phyloP scores from a whole-genome alignment of 2,797 vertebrate genomes.

The Galaxias olidus region DNA sequence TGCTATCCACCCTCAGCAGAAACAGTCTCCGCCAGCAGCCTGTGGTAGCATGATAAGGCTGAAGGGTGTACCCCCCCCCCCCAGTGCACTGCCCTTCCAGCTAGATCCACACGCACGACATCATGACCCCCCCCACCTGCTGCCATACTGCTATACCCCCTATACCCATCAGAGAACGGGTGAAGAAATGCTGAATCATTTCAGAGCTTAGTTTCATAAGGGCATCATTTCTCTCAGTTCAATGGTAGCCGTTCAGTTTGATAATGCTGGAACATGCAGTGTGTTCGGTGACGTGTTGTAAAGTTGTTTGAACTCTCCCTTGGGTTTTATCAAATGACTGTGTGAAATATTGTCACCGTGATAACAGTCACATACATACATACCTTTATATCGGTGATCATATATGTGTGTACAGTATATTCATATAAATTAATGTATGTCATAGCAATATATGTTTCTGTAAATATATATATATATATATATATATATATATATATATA shows the following conservation, averaged over 20 bases:
- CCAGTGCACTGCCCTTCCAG: background rate
- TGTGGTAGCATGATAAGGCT: constrained; percentile 59
- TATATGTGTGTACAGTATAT: no score
- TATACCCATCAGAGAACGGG: background rate
- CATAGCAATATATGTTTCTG: background rate
- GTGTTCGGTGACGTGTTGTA: no score
- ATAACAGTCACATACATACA: no score
- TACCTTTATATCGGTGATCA: no score
- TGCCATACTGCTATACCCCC: constrained; percentile 10
- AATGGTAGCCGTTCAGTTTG: no score
- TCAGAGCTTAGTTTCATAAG: no score
- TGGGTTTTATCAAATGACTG: background rate
- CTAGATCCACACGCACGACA: constrained; percentile 15
- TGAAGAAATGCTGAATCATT: no score
- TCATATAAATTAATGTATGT: no score
- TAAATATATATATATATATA: background rate
- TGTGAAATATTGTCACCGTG: background rate
- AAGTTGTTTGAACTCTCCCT: no score
- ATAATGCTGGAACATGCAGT: no score
- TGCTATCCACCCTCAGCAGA: background rate
- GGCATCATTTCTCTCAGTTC: no score
- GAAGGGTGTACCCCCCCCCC: constrained; percentile 43
- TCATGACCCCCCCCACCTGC: background rate
- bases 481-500: no score
- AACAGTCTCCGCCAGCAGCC: constrained; percentile 11